A percentile compares a stretch with the other conserved stretches of the same genome.
Conservation (phyloP, 2,888 invertebrate species). For the Ormyrus pomaceus region DNA sequence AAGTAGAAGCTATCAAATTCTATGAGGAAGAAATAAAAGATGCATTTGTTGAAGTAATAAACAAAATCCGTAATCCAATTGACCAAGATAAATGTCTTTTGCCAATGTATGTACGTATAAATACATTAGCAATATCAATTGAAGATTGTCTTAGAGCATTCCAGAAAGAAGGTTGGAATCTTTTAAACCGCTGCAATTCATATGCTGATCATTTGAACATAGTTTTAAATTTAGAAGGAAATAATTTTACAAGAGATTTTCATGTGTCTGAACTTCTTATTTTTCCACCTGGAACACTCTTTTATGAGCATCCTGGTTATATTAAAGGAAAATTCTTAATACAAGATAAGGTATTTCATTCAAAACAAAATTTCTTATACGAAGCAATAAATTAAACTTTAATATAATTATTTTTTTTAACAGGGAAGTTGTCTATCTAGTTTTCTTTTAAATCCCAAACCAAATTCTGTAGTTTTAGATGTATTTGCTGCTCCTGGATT, state of each 20-base stretch:
- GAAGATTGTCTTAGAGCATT: conserved; percentile 83
- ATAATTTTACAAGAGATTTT: conserved; percentile 86
- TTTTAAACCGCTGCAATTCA: conserved; percentile 77
- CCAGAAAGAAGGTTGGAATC: conserved; percentile 83
- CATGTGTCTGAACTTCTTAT: conserved; percentile 91
- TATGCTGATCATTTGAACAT: conserved; percentile 82
- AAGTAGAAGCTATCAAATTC: conserved; percentile 82
- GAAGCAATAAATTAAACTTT: neutral
- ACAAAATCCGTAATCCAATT: conserved; percentile 58
- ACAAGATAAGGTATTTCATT: conserved; percentile 90
- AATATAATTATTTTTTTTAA: conserved; percentile 41
- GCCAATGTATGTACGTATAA: conserved; percentile 91
- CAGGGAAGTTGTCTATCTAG: conserved; percentile 96
- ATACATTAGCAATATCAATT: conserved; percentile 83
- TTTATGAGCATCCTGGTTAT: conserved; percentile 84
- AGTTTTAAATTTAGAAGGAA: conserved; percentile 77
- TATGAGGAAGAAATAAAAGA: conserved; percentile 80
- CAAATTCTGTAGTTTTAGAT: conserved; percentile 88
- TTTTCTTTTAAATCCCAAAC: conserved; percentile 84
- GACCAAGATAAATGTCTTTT: conserved; percentile 69
- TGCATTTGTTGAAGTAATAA: conserved; percentile 64
- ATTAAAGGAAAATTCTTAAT: conserved; percentile 85
- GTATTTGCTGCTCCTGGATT: conserved; percentile 99
- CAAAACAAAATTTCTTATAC: neutral
- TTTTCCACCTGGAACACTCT: conserved; percentile 86